Evolutionary conservation across 2,888 invertebrate species (phyloP), one percentile per base, ranked within the genome.

Genomic region (Caprella mutica): DNA sequence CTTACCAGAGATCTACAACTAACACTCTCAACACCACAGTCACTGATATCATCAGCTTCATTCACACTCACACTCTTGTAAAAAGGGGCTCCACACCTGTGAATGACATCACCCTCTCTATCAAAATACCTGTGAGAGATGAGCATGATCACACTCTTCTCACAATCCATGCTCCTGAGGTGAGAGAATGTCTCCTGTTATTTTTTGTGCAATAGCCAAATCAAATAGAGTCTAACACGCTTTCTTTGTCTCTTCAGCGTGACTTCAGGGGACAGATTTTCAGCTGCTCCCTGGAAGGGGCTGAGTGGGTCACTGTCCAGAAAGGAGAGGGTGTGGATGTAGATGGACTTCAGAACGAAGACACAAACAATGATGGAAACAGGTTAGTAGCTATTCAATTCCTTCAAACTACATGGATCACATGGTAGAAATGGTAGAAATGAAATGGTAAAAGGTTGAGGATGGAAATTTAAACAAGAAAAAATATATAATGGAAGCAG

Each of bases 61-160:
- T 52, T 19, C 57, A 57, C 38, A 38, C 21, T 14, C 43, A 44
- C 19, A 46, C 44, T 23, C 52, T 57, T n/a, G 46, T 39, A 46
- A 57, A 57, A 43, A 14, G 43, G n/a, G 57, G 57, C n/a, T 46
- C 57, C 9, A 57, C 57, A 12, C 57, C 57, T 1, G 17, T 57
- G 19, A 30, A 29, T 23, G 39, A 52, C 17, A 52, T 59, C 24
- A 44, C 35, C 23, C 19, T 59, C 5, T 12, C 29, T 3, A 38
- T 55, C 2, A 29, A 46, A 14, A 59, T 59, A 6, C 59, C 59
- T n/a, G 44, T 59, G 3, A 44, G 35, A 21, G 48, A 48, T n/a
- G 19, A 48, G 48, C 30, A 52, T 5, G 29, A 24, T 8, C 23
- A 44, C 29, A 39, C 24, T 21, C 55, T 59, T 39, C 30, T 50